Percentiles rank a stretch among this genome's conserved stretches.
phyloP scores from a whole-genome alignment of 2,797 vertebrate species.

The Stomatorhinus walkeri region DNA sequence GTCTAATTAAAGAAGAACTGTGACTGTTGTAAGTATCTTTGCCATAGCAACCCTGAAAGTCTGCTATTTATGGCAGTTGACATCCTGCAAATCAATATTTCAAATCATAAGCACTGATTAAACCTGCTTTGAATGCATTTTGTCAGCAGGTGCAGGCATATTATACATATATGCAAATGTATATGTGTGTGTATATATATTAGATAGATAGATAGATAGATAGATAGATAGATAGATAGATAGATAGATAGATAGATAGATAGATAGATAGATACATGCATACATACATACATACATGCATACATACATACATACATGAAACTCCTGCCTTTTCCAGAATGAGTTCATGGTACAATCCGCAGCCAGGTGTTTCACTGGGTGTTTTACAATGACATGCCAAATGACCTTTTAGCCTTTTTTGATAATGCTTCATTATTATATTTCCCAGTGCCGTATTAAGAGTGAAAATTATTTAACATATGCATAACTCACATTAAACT shows the following conservation, averaged over 20 bases:
- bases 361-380: not conserved
- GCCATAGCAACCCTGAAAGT: slow-evolving; percentile 20
- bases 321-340: slow-evolving; percentile 14
- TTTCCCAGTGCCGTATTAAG: slow-evolving; percentile 2
- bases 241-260: too few relatives aligned
- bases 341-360: slow-evolving; percentile 17
- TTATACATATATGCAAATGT: not conserved
- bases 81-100: slow-evolving; percentile 10
- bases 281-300: not conserved
- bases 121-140: not conserved
- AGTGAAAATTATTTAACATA: slow-evolving; percentile 21
- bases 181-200: not conserved
- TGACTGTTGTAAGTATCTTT: not conserved
- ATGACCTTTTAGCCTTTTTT: not conserved
- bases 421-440: not conserved
- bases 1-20: slow-evolving; percentile 2
- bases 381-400: slow-evolving; percentile 23
- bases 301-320: not conserved
- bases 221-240: too few relatives aligned
- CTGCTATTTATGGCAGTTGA: slow-evolving; percentile 19
- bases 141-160: not conserved
- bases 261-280: not conserved
- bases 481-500: slow-evolving; percentile 19
- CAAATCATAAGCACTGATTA: not conserved
- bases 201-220: too few relatives aligned